Base-by-base conservation (phyloP, 2,113 vertebrate species). In the Triplophysa tibetana region DNA sequence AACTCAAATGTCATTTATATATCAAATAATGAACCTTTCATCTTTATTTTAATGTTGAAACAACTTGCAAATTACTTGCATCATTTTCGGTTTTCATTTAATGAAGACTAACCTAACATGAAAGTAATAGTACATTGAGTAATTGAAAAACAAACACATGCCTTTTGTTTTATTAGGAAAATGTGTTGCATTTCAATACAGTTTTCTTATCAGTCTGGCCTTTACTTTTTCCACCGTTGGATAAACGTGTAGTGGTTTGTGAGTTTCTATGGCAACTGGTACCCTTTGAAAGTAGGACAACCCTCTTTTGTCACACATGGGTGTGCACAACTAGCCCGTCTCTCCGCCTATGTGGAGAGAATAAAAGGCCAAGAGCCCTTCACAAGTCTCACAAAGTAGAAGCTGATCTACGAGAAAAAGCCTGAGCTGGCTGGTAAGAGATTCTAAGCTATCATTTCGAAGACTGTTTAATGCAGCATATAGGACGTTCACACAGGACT, bases 231-330 rank as follows among this genome's bases (percentile, higher is more conserved):
- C 81, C 64, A 70, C 54, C 70, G 23, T 76, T 77, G 67, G 21
- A 87, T 79, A 82, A 77, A 73, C 6, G 38, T 91, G 82, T 90
- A 89, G 81, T 88, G 79, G 83, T 82, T 88, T 81, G 12, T 62
- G 77, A 78, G 88, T 92, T 87, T 88, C 92, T 89, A 90, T 91
- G 89, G 90, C 85, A 92, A 92, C 91, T 64, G 43, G 67, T 11
- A 72, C 65, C 58, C 73, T 58, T 80, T 81, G 72, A 78, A 41
- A 85, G 88, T 81, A 81, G 89, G 89, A 87, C 89, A 88, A 83
- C 81, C 84, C 76, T 86, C 81, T 69, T 76, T 9, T 52, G 75
- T 75, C 82, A 70, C 56, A 52, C 58, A 82, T 67, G 88, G 90
- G 89, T 69, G 90, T 87, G 87, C 81, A 70, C 81, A 67, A 81